Conservation (phyloP, 2,888 invertebrate genomes). For the Troides oblongomaculatus region DNA sequence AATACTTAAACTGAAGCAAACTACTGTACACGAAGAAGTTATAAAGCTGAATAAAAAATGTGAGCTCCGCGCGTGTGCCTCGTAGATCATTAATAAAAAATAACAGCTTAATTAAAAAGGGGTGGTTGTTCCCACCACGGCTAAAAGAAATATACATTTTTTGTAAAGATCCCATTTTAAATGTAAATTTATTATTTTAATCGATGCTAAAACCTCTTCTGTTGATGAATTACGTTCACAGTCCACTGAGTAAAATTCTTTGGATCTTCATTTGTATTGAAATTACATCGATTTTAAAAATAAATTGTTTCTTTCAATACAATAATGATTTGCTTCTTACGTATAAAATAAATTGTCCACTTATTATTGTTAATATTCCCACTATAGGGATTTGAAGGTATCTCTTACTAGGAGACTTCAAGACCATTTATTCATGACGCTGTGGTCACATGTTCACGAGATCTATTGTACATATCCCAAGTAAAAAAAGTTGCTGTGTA, state of each 20-base stretch:
- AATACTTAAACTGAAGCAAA: conserved; percentile 21
- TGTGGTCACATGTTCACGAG: too few relatives aligned
- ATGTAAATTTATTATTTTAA: not conserved
- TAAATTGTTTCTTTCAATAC: too few relatives aligned
- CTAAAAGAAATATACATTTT: not conserved
- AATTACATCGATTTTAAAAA: too few relatives aligned
- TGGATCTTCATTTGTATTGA: not conserved
- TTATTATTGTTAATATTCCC: too few relatives aligned
- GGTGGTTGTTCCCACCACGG: not conserved
- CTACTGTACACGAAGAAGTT: conserved; percentile 16
- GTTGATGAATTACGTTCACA: not conserved
- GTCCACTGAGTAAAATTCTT: not conserved
- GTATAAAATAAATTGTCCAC: too few relatives aligned
- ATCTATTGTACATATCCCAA: too few relatives aligned
- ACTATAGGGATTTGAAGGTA: too few relatives aligned
- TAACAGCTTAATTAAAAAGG: conserved; percentile 2
- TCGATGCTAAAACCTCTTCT: not conserved
- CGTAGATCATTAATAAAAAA: conserved; percentile 15
- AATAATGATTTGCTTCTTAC: too few relatives aligned
- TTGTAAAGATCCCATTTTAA: not conserved
- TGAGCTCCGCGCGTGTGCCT: not conserved
- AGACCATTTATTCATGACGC: too few relatives aligned
- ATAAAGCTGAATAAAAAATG: conserved; percentile 23
- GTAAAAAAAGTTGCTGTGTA: too few relatives aligned
- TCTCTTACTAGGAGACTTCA: too few relatives aligned